Percentiles rank a stretch among this genome's conserved stretches.
phyloP scores from a whole-genome alignment of 2,113 vertebrate genomes.

The Lanius ludovicianus region DNA sequence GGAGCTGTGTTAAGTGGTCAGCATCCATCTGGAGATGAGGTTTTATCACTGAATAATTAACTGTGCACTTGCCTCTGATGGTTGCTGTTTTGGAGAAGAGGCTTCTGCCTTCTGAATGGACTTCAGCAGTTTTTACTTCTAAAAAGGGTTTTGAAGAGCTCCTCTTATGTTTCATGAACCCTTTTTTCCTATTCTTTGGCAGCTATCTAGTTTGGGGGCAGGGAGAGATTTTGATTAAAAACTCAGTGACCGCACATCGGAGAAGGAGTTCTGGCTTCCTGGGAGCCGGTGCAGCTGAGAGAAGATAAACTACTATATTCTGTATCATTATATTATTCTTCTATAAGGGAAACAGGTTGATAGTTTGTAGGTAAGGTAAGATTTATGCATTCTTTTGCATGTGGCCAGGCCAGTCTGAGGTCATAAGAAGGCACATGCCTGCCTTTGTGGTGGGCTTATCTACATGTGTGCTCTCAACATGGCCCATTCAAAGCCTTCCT shows the following conservation, averaged over 20 bases:
- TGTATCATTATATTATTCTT: neutral
- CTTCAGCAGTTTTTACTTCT: neutral
- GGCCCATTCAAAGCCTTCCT: accelerated
- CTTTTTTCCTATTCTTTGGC: neutral
- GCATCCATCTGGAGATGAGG: slow-evolving; percentile 15
- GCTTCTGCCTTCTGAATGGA: neutral
- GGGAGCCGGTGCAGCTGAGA: accelerated
- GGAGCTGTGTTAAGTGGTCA: slow-evolving; percentile 6
- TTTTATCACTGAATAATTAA: slow-evolving; percentile 33
- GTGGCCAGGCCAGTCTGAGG: neutral
- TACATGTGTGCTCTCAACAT: accelerated
- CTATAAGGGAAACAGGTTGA: neutral
- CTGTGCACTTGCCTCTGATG: neutral
- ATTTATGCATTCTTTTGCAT: neutral
- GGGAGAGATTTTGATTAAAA: slow-evolving; percentile 25
- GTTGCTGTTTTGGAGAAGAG: neutral
- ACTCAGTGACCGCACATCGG: neutral
- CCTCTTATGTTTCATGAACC: neutral
- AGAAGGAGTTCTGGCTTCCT: neutral
- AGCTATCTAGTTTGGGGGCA: neutral
- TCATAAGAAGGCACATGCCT: accelerated
- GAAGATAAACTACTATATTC: neutral
- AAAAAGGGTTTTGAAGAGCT: neutral
- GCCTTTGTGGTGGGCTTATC: neutral
- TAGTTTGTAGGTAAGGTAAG: slow-evolving; percentile 26